Conservation (phyloP, 92 coral and sea anemone species). For the Scolanthus callimorphus region DNA sequence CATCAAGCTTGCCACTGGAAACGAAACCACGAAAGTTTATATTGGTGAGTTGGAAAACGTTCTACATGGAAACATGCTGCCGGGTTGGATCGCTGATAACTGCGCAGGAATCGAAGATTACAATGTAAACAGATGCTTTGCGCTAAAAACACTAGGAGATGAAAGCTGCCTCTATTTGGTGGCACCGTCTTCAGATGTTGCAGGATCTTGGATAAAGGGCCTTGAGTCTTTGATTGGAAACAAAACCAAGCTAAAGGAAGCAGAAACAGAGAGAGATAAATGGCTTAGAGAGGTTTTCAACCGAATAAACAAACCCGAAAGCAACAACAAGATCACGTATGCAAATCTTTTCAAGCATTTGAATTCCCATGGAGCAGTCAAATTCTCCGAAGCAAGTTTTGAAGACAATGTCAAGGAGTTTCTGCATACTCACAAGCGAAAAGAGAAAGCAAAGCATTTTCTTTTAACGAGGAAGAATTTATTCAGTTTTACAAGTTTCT, state of each 20-base stretch:
- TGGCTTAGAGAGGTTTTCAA: slow-evolving; percentile 46
- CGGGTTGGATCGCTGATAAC: not conserved
- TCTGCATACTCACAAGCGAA: slow-evolving; percentile 32
- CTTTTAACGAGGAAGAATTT: slow-evolving; percentile 60
- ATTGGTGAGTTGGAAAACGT: no score
- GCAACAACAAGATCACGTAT: slow-evolving; percentile 1
- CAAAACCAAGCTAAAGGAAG: slow-evolving; percentile 13
- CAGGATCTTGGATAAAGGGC: slow-evolving; percentile 63
- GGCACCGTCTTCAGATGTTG: slow-evolving; percentile 45
- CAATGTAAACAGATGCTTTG: not conserved
- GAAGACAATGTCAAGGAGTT: slow-evolving; percentile 24
- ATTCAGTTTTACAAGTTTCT: slow-evolving; percentile 70
- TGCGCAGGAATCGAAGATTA: not conserved
- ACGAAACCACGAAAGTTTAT: no score
- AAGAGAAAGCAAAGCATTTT: slow-evolving; percentile 60
- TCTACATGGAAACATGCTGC: not conserved
- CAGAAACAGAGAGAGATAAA: slow-evolving; percentile 9
- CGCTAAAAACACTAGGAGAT: not conserved
- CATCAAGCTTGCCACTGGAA: no score
- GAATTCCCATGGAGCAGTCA: not conserved
- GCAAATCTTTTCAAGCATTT: slow-evolving; percentile 17
- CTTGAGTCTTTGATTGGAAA: slow-evolving; percentile 43
- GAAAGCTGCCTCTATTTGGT: slow-evolving; percentile 28
- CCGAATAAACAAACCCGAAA: slow-evolving; percentile 6
- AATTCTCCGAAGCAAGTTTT: slow-evolving; percentile 11